phyloP scores from a whole-genome alignment of 2,113 vertebrate genomes.

The Bambusicola thoracicus region DNA sequence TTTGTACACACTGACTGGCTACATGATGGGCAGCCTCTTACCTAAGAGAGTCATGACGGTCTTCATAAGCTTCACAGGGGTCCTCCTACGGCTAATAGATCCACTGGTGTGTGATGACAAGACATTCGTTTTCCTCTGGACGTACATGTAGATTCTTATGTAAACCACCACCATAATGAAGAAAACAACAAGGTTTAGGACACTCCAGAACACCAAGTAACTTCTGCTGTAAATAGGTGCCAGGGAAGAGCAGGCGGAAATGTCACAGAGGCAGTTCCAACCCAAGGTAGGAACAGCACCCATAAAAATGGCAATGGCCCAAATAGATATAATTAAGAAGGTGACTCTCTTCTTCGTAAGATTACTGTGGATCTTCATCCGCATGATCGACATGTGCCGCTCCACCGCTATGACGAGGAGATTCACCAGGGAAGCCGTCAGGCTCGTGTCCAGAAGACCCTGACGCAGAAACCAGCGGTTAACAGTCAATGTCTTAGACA shows the following conservation, averaged over 20 bases:
- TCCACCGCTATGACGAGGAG: constrained; percentile 94
- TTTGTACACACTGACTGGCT: neutral
- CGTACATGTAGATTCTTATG: constrained; percentile 92
- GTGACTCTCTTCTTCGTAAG: constrained; percentile 94
- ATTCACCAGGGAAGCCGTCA: constrained; percentile 93
- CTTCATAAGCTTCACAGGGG: constrained; percentile 97
- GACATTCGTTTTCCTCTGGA: constrained; percentile 89
- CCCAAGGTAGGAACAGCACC: constrained; percentile 92
- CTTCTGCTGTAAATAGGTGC: constrained; percentile 95
- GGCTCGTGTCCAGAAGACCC: constrained; percentile 91
- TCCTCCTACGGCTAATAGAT: constrained; percentile 90
- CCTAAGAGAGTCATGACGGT: constrained; percentile 96
- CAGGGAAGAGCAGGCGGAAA: constrained; percentile 86
- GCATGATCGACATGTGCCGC: constrained; percentile 93
- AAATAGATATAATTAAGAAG: constrained; percentile 89
- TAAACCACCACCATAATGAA: constrained; percentile 93
- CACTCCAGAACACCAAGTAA: constrained; percentile 95
- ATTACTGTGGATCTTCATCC: constrained; percentile 93
- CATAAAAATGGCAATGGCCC: constrained; percentile 94
- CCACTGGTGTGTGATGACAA: constrained; percentile 86
- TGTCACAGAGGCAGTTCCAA: constrained; percentile 96
- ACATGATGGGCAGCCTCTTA: constrained; percentile 73
- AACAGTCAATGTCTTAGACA: constrained; percentile 85
- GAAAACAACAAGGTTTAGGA: constrained; percentile 91
- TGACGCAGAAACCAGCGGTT: constrained; percentile 93